Evolutionary conservation across 1,140 invertebrate species (phyloP).

Genomic region (Drosophila paulistorum): DNA sequence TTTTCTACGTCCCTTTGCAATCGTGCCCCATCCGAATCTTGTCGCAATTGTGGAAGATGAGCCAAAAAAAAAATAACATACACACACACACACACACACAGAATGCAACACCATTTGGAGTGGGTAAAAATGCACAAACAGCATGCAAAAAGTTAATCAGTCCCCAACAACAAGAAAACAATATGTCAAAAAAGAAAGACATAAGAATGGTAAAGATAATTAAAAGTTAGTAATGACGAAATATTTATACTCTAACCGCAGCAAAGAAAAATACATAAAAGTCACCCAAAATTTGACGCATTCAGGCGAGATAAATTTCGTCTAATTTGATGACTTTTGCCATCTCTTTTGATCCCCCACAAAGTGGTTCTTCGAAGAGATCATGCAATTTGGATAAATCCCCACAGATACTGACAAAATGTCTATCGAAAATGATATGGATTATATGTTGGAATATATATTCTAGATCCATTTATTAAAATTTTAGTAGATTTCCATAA

Average conservation of each 20-base stretch:
- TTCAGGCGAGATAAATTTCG: too few relatives aligned
- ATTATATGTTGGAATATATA: too few relatives aligned
- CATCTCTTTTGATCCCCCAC: too few relatives aligned
- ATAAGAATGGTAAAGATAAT: neutral
- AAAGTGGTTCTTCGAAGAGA: too few relatives aligned
- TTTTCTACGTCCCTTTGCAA: constrained; percentile 55
- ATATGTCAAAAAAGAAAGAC: constrained; percentile 36
- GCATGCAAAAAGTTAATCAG: constrained; percentile 79
- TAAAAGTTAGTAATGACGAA: neutral
- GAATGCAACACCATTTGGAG: constrained; percentile 24
- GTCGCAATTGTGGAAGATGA: constrained; percentile 56
- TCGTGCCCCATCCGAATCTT: constrained; percentile 17
- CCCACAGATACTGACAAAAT: too few relatives aligned
- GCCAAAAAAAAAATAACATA: constrained; percentile 22
- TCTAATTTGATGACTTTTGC: too few relatives aligned
- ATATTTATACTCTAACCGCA: constrained; percentile 17
- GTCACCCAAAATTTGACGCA: too few relatives aligned
- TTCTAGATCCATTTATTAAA: too few relatives aligned
- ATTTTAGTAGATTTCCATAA: too few relatives aligned
- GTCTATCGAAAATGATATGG: too few relatives aligned
- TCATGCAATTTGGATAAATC: too few relatives aligned
- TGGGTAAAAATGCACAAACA: constrained; percentile 51
- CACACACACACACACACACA: constrained; percentile 24
- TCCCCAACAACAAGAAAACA: constrained; percentile 50
- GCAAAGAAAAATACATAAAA: too few relatives aligned